These are phyloP conservation scores for Microctonus brassicae DNA, from an alignment of 2,888 invertebrate species.

Conservation along the genomic window DNA sequence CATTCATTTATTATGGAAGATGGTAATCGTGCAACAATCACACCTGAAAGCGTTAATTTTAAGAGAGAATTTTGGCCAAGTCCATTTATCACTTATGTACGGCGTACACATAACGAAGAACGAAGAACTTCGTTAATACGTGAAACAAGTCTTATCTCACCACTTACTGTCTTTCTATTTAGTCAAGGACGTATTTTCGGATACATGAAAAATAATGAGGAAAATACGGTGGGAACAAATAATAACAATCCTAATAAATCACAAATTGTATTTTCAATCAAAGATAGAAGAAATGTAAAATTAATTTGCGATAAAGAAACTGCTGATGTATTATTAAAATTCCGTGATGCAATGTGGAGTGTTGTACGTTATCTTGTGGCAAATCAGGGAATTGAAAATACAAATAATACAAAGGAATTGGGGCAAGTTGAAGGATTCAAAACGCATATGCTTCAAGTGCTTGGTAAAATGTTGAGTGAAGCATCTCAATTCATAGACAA, in stretches of 20 bases:
- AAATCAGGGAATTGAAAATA: constrained; percentile 59
- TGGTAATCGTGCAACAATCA: constrained; percentile 73
- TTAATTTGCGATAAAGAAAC: constrained; percentile 68
- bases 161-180: constrained; percentile 75
- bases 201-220: constrained; percentile 47
- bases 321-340: constrained; percentile 69
- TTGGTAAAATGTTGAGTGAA: constrained; percentile 49
- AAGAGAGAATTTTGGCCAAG: constrained; percentile 69
- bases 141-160: constrained; percentile 74
- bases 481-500: constrained; percentile 43
- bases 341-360: constrained; percentile 71
- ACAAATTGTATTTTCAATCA: constrained; percentile 61
- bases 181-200: constrained; percentile 53
- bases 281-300: constrained; percentile 60
- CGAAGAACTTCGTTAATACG: constrained; percentile 73
- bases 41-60: constrained; percentile 77
- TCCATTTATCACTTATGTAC: constrained; percentile 73
- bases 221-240: background rate
- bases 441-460: constrained; percentile 50
- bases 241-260: constrained; percentile 43
- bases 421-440: constrained; percentile 49
- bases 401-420: constrained; percentile 14
- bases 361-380: constrained; percentile 71
- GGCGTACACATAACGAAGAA: constrained; percentile 73
- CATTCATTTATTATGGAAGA: constrained; percentile 71